Evolutionary conservation across 1,140 invertebrate genomes (phyloP), one percentile per base, ranked within the genome.

Genomic region (Zophobas atratus): DNA sequence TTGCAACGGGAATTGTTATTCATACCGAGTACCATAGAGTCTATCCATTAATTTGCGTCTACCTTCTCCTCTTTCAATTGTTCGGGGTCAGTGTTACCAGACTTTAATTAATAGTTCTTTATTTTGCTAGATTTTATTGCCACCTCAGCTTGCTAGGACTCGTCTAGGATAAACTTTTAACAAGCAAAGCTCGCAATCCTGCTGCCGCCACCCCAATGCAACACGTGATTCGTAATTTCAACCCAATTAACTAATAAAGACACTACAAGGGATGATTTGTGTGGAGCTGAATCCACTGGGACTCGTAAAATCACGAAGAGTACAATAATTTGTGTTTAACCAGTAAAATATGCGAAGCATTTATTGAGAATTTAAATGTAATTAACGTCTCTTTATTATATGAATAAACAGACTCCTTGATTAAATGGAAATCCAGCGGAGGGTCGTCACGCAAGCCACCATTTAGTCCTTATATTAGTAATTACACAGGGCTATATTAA

Each of bases 81-180:
- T 60, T 77, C 70, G 56, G 79, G 75, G 75, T 79, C 57, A 46
- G 77, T 81, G 79, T 81, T 79, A 60, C 46, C 55, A 56, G 75
- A 75, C 80, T 79, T 78, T 80, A 77, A 74, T 78, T 80, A 80
- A 81, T 77, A 80, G 78, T 81, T 77, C 80, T 76, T 81, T 81
- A 81, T 81, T 80, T 81, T 60, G 76, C 80, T 80, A 46, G 76
- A 76, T 77, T 81, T 79, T 81, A 79, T 71, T 75, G 74, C 72
- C 76, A 74, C 60, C 46, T 74, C 56, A 73, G 35, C 38, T 75
- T 67, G 75, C 41, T 51, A 48, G 43, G 76, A 81, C 77, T 81
- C 78, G 79, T 81, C 76, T 77, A 49, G 53, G 57, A 79, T 79
- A 81, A 81, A 81, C 43, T 81, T 81, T 79, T 74, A 78, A 79